A percentile compares a stretch with the other conserved stretches of the same genome.
These are phyloP conservation scores for Ectemnius cavifrons DNA, from an alignment of 2,888 invertebrate species.

Conservation along the genomic window DNA sequence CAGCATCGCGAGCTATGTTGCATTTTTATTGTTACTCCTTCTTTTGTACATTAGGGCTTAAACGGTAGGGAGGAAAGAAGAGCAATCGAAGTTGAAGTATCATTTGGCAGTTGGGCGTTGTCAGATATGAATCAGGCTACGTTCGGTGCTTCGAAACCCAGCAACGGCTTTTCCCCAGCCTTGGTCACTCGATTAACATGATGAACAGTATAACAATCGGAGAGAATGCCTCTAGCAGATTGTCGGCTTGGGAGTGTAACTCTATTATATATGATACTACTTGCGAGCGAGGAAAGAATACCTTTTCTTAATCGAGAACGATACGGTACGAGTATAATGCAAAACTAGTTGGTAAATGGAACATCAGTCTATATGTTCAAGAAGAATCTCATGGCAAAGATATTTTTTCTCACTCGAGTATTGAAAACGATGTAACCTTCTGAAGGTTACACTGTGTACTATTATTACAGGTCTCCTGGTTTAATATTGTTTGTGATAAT, in stretches of 20 bases:
- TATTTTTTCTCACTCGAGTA: conserved; percentile 30
- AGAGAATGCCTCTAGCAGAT: too few relatives aligned
- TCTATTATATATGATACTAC: conserved; percentile 26
- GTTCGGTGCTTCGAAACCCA: conserved; percentile 53
- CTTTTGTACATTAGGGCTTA: conserved; percentile 57
- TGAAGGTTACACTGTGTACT: conserved; percentile 44
- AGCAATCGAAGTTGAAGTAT: conserved; percentile 48
- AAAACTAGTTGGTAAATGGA: too few relatives aligned
- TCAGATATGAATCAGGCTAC: conserved; percentile 62
- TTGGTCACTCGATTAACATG: conserved; percentile 19
- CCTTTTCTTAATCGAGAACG: conserved; percentile 21
- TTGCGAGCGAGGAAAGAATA: conserved; percentile 42
- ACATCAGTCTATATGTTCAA: too few relatives aligned
- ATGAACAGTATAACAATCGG: conserved; percentile 1
- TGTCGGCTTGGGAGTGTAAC: conserved; percentile 39
- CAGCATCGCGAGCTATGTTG: conserved; percentile 44
- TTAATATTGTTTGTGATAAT: conserved; percentile 61
- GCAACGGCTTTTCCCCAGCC: conserved; percentile 27
- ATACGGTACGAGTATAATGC: neutral
- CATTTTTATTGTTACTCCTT: conserved; percentile 37
- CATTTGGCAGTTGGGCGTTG: conserved; percentile 65
- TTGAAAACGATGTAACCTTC: conserved; percentile 15
- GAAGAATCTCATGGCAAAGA: conserved; percentile 10
- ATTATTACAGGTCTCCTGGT: conserved; percentile 48
- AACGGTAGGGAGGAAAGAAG: conserved; percentile 52